Evolutionary conservation across 2,888 invertebrate genomes (phyloP), one percentile per base, ranked within the genome.

Genomic region (Phaonia tiefii): DNA sequence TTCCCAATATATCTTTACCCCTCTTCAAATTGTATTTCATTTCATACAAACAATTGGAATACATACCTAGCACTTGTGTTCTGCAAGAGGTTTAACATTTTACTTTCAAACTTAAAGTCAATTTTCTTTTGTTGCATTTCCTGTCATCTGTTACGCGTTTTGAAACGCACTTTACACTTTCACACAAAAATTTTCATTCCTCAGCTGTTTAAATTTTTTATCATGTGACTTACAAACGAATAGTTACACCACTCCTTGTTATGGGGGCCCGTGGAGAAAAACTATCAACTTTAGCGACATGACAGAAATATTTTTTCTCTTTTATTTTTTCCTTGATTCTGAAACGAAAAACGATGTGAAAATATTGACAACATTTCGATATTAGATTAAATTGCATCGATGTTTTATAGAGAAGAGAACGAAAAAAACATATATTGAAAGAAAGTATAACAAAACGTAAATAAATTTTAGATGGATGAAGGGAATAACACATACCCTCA

Each of bases 381-480:
- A 75, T 81, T 78, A 75, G 75, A 81, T 81, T 75, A 77, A 75
- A 81, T 77, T 75, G 74, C 66, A 75, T 37, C 75, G 31, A 44
- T 51, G 39, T 46, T 70, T 39, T 69, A 63, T 63, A 67, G 31
- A 69, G 51, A 20, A 25, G 7, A n/a, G 2, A 39, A n/a, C 37
- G n/a, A n/a, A n/a, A n/a, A n/a, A n/a, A n/a, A n/a, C n/a, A 10
- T 26, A 2, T 26, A 25, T 0, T 26, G 31, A 58, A 31, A 15
- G 22, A 3, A 7, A 22, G 42, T 11, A 54, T 8, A 25, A 13
- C 13, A 25, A 54, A 54, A 54, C 54, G 25, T 17, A 60, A 56
- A 58, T 54, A 54, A 56, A 7, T n/a, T 8, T 13, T 25, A 5
- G 13, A 26, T n/a, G 56, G 7, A 56, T 37, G 39, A 39, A 17